phyloP scores from a whole-genome alignment of 2,888 invertebrate genomes.

The Palloptera scutellata region DNA sequence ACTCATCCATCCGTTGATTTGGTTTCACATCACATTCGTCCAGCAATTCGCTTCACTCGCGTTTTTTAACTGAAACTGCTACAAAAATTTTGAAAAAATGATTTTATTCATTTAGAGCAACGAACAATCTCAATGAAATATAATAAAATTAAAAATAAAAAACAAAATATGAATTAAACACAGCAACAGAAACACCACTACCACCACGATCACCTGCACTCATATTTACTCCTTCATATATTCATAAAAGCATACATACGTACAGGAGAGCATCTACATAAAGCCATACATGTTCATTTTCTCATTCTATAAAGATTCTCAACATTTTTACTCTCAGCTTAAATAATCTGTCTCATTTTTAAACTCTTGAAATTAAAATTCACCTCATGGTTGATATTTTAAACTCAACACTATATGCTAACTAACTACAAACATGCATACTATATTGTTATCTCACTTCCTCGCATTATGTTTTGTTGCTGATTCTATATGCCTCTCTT shows the following conservation, averaged over 20 bases:
- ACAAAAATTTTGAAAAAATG: slow-evolving; percentile 18
- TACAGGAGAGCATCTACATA: neutral
- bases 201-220: no score
- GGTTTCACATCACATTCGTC: neutral
- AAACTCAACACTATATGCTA: no score
- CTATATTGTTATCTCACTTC: neutral
- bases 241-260: neutral
- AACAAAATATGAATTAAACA: slow-evolving; percentile 13
- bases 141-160: slow-evolving; percentile 11
- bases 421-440: no score
- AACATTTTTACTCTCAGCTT: neutral
- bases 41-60: slow-evolving; percentile 43
- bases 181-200: no score
- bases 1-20: neutral
- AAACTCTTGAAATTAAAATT: neutral
- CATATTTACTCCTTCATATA: neutral
- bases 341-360: neutral
- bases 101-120: slow-evolving; percentile 7
- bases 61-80: slow-evolving; percentile 53
- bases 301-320: neutral
- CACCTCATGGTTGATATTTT: neutral
- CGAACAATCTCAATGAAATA: no score
- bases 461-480: neutral
- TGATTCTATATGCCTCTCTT: neutral
- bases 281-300: neutral